Base-by-base conservation (phyloP, 2,888 invertebrate species). In the Pandemis corylana region DNA sequence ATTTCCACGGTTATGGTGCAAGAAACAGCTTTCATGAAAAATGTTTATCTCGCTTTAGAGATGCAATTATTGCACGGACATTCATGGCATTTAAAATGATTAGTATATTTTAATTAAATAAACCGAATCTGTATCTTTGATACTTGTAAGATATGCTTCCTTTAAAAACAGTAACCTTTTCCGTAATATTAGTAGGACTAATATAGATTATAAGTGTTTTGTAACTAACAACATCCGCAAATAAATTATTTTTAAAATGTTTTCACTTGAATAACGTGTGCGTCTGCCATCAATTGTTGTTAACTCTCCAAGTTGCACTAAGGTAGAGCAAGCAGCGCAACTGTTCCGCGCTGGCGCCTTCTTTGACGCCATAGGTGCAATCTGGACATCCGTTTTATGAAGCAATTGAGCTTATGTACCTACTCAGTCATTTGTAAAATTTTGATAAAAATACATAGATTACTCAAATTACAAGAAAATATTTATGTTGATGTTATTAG, bases 311-410 rank as follows among this genome's bases (percentile, higher is more conserved):
- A 64, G 56, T 73, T 73, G 64, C 73, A 73, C 64, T 46, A 63
- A 12, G 76, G 83, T 87, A 87, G 85, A 85, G 79, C 80, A 81
- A 81, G 80, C 83, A 77, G 79, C 87, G 65, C 69, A 74, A 74
- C 73, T 51, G 90, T 90, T 87, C 85, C 88, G 90, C 89, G 85
- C 91, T 88, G 87, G 81, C 90, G 91, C 89, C 80, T 84, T 78
- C 82, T 88, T 89, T 89, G 88, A 87, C 85, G 85, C 83, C 81
- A 85, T 84, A 85, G 82, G 82, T 83, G 73, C 65, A 87, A 89
- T 86, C 84, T 86, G 81, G 79, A 81, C 86, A 83, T 87, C 85
- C 85, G 87, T 85, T 88, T 87, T 87, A 85, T 89, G 87, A 88
- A 88, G 85, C 81, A 36, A 64, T 20, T 44, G 42, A 15, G 51